Percentiles rank a stretch among this genome's conserved stretches.
Conservation (phyloP, 2,888 invertebrate genomes). For the Nasonia oneida region DNA sequence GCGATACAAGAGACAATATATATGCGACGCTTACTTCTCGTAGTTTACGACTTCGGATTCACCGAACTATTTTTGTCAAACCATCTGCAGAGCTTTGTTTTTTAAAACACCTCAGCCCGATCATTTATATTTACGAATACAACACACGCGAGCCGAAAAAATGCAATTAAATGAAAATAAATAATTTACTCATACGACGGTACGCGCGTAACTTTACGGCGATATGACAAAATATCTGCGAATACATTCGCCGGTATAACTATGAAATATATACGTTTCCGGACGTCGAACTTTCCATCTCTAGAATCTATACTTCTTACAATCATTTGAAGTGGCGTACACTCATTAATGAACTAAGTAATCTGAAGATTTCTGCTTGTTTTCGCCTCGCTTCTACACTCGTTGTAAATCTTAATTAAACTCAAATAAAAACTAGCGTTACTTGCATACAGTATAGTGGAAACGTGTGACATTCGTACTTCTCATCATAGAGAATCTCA, state of each 20-base stretch:
- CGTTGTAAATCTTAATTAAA: conserved; percentile 21
- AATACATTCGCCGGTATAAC: too few species aligned
- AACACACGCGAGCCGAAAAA: background rate
- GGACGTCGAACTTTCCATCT: too few species aligned
- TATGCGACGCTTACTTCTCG: background rate
- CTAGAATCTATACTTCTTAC: background rate
- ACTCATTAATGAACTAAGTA: background rate
- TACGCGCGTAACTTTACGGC: background rate
- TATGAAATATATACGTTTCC: too few species aligned
- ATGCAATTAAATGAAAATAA: background rate
- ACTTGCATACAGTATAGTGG: background rate
- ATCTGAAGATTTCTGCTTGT: background rate
- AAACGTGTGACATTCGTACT: background rate
- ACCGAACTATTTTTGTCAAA: conserved; percentile 7
- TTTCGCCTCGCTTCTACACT: background rate
- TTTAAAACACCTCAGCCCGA: background rate
- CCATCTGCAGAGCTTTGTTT: conserved; percentile 5
- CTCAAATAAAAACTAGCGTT: background rate
- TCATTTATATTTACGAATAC: background rate
- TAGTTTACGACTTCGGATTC: background rate
- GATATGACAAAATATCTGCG: too few species aligned
- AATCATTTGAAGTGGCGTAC: background rate
- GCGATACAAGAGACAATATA: conserved; percentile 18
- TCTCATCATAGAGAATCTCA: background rate
- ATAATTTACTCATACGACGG: background rate